Base-by-base conservation (phyloP, 2,888 invertebrate species). In the Leucania comma region DNA sequence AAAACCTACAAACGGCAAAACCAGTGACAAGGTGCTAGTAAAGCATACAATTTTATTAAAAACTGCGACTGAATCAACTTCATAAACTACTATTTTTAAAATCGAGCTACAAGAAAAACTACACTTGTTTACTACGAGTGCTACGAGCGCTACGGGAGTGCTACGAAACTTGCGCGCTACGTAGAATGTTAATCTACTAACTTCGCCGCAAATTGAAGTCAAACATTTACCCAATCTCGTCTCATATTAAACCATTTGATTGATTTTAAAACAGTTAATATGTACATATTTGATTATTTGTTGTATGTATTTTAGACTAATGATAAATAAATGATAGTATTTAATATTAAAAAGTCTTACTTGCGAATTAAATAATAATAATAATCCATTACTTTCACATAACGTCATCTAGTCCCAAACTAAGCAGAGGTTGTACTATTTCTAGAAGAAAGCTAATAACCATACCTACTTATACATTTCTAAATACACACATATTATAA, bases 121-220 rank as follows among this genome's bases (percentile, higher is more conserved):
- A 38, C 22, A 32, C 12, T 26, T 54, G 1, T 54, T 63, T 67
- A 56, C 75, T 64, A 60, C 56, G n/a, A 35, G 32, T 53, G 56
- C 75, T 63, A 56, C 56, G 63, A 38, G 10, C 42, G 53, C 57
- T 65, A 68, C 61, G 58, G 22, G 26, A 42, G 56, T 22, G 50
- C 71, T 66, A 71, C 69, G 75, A 67, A 42, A 26, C 35, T 69
- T 66, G 60, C 65, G 68, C 35, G 57, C 60, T 67, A 77, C 71
- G 50, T 64, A 32, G 22, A 66, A 68, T 58, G 3, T 80, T 62
- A 54, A 62, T 32, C 32, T 32, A 24, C 22, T 24, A 78, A 70
- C 48, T 50, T 56, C 42, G 24, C 50, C 53, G 56, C 59, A 42
- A 12, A 79, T 61, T 46, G 73, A 73, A 75, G 4, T 48, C 51